Conservation (phyloP, 1,140 invertebrate species). For the Drosophila repleta region DNA sequence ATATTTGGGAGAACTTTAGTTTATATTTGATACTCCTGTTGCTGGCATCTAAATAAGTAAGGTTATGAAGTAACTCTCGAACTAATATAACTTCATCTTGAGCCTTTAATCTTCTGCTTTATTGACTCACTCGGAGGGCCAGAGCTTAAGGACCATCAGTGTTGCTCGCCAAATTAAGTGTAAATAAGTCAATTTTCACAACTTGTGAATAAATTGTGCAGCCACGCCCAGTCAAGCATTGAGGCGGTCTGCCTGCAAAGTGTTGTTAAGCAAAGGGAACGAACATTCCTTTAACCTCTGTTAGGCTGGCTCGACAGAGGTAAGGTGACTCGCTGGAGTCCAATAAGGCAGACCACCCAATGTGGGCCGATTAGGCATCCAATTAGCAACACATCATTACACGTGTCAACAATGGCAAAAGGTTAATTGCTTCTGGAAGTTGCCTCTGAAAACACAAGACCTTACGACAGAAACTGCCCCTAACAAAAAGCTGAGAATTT, state of each 20-base stretch:
- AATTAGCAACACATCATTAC: constrained; percentile 79
- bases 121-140: background rate
- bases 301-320: constrained; percentile 10
- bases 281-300: constrained; percentile 62
- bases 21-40: too few species aligned
- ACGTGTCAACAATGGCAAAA: constrained; percentile 73
- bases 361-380: constrained; percentile 48
- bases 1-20: too few species aligned
- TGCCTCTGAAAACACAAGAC: constrained; percentile 8
- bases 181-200: constrained; percentile 49
- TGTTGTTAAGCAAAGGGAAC: constrained; percentile 12
- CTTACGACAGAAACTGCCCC: background rate
- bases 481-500: constrained; percentile 21
- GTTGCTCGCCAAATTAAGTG: constrained; percentile 40
- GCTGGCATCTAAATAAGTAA: too few species aligned
- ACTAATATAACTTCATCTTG: background rate
- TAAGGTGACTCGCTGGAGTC: constrained; percentile 31
- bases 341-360: constrained; percentile 20
- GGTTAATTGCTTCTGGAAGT: constrained; percentile 69
- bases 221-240: constrained; percentile 15
- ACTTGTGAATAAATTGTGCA: constrained; percentile 37
- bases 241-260: background rate
- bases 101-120: constrained; percentile 19
- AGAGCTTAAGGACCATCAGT: constrained; percentile 19
- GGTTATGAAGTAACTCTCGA: background rate